Percentiles rank a stretch among this genome's conserved stretches.
phyloP scores from a whole-genome alignment of 37 sponge, comb jelly and placozoan genomes.

The Halisarca cf. caerulea region DNA sequence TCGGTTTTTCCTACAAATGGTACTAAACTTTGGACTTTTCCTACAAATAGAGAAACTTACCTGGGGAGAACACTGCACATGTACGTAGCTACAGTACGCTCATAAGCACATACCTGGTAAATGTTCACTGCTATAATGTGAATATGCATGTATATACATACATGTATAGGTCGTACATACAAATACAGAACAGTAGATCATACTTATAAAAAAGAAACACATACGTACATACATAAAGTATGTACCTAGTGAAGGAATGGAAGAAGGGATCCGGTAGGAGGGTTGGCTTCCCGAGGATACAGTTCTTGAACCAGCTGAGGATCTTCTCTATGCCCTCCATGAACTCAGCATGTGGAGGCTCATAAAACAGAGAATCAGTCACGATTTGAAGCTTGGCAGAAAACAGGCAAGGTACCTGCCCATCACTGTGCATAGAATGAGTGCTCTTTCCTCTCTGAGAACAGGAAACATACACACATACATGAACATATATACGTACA shows the following conservation, averaged over 20 bases:
- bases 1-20: too few relatives aligned
- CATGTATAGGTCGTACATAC: neutral
- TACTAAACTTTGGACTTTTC: too few relatives aligned
- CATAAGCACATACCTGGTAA: neutral
- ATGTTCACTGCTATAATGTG: neutral
- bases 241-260: slow-evolving; percentile 89
- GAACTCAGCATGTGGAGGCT: slow-evolving; percentile 69
- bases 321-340: slow-evolving; percentile 57
- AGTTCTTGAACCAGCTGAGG: slow-evolving; percentile 70
- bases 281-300: slow-evolving; percentile 81
- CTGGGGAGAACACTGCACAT: too few relatives aligned
- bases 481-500: neutral
- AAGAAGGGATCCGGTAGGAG: slow-evolving; percentile 81
- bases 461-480: neutral
- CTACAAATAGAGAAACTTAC: too few relatives aligned
- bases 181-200: neutral
- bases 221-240: neutral
- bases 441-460: slow-evolving; percentile 29
- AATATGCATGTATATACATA: neutral
- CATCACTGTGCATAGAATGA: slow-evolving; percentile 9
- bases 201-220: neutral
- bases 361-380: slow-evolving; percentile 66
- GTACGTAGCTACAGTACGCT: too few relatives aligned
- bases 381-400: slow-evolving; percentile 76
- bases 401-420: slow-evolving; percentile 60